phyloP scores from a whole-genome alignment of 2,797 vertebrate genomes.

The Tokudaia tokunoshimensis region DNA sequence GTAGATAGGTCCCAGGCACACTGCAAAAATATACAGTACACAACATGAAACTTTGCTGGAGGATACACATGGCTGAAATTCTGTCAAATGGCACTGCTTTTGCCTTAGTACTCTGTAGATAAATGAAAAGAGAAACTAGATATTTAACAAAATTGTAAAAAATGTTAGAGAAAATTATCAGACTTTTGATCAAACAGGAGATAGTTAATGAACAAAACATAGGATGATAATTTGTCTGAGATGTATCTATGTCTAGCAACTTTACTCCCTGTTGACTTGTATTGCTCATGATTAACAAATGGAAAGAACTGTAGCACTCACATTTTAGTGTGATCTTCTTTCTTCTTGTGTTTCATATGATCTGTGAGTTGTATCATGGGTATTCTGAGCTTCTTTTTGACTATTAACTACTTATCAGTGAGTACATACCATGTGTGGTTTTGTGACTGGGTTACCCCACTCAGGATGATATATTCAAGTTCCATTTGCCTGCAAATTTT shows the following conservation, averaged over 20 bases:
- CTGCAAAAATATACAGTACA: rapidly evolving
- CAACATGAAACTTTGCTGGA: neutral
- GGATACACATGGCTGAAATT: neutral
- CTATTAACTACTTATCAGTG: no score
- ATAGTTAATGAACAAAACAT: conserved; percentile 6
- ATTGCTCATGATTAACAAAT: neutral
- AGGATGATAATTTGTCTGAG: conserved; percentile 1
- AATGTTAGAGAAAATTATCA: conserved; percentile 18
- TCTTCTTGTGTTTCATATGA: no score
- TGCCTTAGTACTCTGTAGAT: neutral
- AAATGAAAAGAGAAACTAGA: neutral
- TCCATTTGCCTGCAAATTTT: no score
- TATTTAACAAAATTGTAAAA: conserved; percentile 8
- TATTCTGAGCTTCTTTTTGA: no score
- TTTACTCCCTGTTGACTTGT: neutral
- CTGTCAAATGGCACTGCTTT: neutral
- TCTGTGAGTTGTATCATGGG: no score
- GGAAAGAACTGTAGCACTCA: neutral
- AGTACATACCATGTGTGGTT: no score
- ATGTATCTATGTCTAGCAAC: neutral
- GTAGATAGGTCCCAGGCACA: neutral
- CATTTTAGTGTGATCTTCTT: no score
- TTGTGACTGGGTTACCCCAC: no score
- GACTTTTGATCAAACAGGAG: neutral
- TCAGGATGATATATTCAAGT: no score